Evolutionary conservation across 1,140 invertebrate genomes (phyloP).

Genomic region (Aphelinus atriplicis): DNA sequence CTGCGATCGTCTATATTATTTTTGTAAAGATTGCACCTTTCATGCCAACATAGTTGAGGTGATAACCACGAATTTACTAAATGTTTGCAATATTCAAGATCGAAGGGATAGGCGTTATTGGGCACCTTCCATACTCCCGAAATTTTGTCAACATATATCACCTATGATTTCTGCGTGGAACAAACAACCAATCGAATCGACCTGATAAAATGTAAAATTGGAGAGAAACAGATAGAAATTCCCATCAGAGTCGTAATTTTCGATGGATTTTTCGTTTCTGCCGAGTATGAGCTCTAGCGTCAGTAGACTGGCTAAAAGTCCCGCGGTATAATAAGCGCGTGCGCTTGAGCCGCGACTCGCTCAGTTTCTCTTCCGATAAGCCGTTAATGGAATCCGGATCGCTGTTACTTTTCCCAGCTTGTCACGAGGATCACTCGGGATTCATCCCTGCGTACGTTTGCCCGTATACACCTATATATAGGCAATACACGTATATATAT

Average conservation of each 20-base stretch:
- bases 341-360: not conserved
- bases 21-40: no score
- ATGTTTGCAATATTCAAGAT: no score
- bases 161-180: no score
- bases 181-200: no score
- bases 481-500: not conserved
- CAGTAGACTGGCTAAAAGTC: not conserved
- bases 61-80: no score
- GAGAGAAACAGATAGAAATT: not conserved
- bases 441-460: not conserved
- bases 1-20: no score
- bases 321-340: not conserved
- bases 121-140: no score
- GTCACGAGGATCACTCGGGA: not conserved
- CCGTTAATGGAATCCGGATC: conserved; percentile 28
- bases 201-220: not conserved
- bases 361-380: conserved; percentile 25
- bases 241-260: not conserved
- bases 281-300: no score
- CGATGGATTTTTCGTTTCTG: not conserved
- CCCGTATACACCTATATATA: not conserved
- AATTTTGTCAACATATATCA: no score
- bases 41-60: no score
- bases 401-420: conserved; percentile 20
- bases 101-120: no score